These are phyloP conservation scores for Littorina saxatilis DNA, from an alignment of 1,140 invertebrate genomes.

Conservation along the genomic window DNA sequence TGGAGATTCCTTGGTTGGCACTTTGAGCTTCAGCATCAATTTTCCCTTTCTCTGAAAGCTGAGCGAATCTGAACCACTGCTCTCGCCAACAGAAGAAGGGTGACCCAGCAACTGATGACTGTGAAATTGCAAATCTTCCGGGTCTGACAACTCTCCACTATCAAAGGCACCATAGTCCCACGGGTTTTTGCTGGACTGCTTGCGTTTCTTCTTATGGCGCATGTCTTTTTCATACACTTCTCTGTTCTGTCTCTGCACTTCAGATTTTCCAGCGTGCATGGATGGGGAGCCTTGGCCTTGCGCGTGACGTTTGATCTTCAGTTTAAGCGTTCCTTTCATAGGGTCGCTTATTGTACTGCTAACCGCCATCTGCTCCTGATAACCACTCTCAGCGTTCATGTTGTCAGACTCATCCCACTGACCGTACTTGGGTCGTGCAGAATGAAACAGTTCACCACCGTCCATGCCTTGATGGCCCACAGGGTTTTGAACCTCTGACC, in stretches of 20 bases:
- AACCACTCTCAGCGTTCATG: conserved; percentile 32
- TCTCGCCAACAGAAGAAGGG: conserved; percentile 60
- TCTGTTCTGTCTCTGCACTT: conserved; percentile 26
- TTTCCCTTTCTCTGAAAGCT: conserved; percentile 48
- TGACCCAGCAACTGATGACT: conserved; percentile 31
- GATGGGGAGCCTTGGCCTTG: conserved; percentile 28
- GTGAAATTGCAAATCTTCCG: conserved; percentile 48
- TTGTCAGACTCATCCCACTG: conserved; percentile 53
- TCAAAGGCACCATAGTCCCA: conserved; percentile 53
- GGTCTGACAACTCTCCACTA: conserved; percentile 51
- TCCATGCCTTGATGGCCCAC: not conserved
- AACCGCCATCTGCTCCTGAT: conserved; percentile 58
- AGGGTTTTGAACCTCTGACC: conserved; percentile 6
- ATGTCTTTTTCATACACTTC: conserved; percentile 32
- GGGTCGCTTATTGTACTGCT: conserved; percentile 70
- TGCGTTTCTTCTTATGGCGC: conserved; percentile 54
- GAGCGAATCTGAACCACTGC: conserved; percentile 60
- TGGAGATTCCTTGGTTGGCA: conserved; percentile 47
- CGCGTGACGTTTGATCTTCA: conserved; percentile 68
- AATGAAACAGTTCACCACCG: not conserved
- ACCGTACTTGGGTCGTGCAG: conserved; percentile 48
- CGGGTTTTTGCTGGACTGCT: conserved; percentile 49
- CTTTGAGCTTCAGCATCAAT: conserved; percentile 51
- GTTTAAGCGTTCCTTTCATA: conserved; percentile 70
- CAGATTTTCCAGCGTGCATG: conserved; percentile 35